Conservation (phyloP, 2,797 vertebrate genomes). For the Tragopan temminckii region DNA sequence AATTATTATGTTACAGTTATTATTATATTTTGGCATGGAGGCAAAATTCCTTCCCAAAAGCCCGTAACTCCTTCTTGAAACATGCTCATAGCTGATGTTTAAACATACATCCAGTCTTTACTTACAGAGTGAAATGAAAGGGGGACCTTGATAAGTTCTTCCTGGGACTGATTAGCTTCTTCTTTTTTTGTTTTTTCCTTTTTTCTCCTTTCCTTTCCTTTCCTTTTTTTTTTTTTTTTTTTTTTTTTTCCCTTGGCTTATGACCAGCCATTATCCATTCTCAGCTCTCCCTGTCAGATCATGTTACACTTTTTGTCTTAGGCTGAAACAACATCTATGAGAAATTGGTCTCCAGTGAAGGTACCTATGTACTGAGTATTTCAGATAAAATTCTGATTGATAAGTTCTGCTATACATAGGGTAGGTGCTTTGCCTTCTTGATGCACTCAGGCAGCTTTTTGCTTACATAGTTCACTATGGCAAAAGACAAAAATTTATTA, state of each 20-base stretch:
- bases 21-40: background rate
- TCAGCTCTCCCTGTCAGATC: background rate
- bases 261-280: background rate
- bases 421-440: background rate
- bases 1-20: too few species aligned
- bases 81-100: background rate
- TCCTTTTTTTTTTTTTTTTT: accelerated
- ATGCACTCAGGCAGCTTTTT: background rate
- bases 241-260: background rate
- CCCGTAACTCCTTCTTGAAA: background rate
- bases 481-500: background rate
- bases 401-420: background rate
- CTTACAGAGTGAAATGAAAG: background rate
- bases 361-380: background rate
- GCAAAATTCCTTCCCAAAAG: background rate
- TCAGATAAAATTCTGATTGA: background rate
- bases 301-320: background rate
- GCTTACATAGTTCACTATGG: background rate
- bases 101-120: background rate
- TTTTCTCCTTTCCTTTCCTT: too few species aligned
- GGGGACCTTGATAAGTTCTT: background rate
- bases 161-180: background rate
- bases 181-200: too few species aligned
- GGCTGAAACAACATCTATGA: background rate
- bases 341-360: background rate